A percentile compares a stretch with the other conserved stretches of the same genome.
Conservation (phyloP, 2,113 vertebrate species). For the Mesitornis unicolor region DNA sequence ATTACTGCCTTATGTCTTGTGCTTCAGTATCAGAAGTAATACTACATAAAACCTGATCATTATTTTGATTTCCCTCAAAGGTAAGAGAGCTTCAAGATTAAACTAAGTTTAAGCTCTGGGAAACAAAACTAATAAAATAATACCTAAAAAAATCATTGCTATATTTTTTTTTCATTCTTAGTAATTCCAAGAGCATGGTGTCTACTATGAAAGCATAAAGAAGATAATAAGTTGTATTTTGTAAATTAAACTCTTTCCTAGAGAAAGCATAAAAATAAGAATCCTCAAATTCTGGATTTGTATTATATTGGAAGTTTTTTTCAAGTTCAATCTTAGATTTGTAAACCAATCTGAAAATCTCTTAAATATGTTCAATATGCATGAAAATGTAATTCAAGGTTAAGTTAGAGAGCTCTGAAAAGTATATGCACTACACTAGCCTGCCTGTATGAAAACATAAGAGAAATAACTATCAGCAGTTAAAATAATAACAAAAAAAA, state of each 20-base stretch:
- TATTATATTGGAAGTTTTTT: neutral
- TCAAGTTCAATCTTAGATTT: neutral
- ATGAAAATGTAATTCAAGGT: neutral
- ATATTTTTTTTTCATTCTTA: neutral
- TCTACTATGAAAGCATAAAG: neutral
- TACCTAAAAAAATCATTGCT: neutral
- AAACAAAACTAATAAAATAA: neutral
- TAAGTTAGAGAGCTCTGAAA: neutral
- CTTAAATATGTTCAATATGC: neutral
- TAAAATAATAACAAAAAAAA: neutral
- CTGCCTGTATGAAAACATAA: neutral
- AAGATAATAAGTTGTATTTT: neutral
- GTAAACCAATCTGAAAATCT: neutral
- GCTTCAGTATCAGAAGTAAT: neutral
- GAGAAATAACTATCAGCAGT: neutral
- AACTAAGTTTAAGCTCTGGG: neutral
- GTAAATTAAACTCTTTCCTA: neutral
- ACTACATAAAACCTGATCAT: neutral
- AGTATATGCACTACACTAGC: neutral
- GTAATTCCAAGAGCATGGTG: neutral
- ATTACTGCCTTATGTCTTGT: neutral
- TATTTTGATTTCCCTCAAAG: neutral
- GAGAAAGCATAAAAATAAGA: neutral
- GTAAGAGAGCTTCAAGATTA: neutral
- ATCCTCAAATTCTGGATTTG: neutral